Percentiles rank a stretch among this genome's conserved stretches.
Evolutionary conservation across 2,888 invertebrate genomes (phyloP).

Genomic region (Thera britannica): DNA sequence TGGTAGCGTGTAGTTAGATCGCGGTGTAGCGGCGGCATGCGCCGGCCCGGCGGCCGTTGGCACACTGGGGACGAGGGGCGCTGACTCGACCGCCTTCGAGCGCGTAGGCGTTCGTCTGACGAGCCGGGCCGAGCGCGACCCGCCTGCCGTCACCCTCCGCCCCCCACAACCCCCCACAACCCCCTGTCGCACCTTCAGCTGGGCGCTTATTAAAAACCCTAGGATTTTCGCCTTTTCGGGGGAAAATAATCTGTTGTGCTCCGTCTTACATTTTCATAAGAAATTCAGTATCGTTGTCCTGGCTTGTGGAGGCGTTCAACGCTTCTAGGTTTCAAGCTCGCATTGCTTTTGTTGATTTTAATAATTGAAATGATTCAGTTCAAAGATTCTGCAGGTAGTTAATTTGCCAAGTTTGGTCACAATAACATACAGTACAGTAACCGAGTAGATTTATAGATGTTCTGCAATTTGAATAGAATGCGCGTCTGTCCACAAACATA

Average conservation of each 20-base stretch:
- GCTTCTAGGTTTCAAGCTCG: not conserved
- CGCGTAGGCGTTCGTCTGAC: constrained; percentile 79
- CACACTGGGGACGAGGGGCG: constrained; percentile 66
- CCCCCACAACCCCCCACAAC: constrained; percentile 24
- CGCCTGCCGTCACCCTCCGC: constrained; percentile 41
- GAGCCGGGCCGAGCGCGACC: constrained; percentile 40
- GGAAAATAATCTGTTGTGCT: constrained; percentile 13
- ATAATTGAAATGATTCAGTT: not conserved
- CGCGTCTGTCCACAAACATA: constrained; percentile 9
- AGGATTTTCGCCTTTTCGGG: constrained; percentile 51
- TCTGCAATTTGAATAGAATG: constrained; percentile 9
- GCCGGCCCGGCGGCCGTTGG: constrained; percentile 82
- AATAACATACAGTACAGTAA: not conserved
- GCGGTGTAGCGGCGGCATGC: constrained; percentile 44
- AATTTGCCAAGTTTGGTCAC: not conserved
- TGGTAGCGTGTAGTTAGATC: constrained; percentile 42
- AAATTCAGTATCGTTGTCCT: not conserved
- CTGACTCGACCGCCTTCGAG: constrained; percentile 71
- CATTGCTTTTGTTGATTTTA: not conserved
- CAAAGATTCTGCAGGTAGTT: not conserved
- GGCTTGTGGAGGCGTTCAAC: not conserved
- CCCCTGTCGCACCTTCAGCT: constrained; percentile 50
- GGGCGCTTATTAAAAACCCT: constrained; percentile 54
- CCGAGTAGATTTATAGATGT: not conserved
- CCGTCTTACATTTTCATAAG: not conserved